Evolutionary conservation across 92 coral and sea anemone genomes (phyloP), one percentile per base, ranked within the genome.

Genomic region (Epizoanthus stellaris): DNA sequence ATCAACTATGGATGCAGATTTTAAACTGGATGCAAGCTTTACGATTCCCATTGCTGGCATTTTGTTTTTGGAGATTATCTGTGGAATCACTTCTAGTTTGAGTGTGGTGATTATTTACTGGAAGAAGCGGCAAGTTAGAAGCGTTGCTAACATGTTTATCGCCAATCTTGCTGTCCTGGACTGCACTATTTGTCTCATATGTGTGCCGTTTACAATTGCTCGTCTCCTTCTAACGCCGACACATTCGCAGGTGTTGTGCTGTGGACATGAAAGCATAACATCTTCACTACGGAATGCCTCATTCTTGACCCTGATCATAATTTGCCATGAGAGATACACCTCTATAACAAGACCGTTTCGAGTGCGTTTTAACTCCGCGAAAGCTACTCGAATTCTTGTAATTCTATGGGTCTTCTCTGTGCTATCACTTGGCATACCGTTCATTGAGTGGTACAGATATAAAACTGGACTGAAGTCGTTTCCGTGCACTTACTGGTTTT

Each of bases 241-340:
- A 49, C 90, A 86, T 34, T 67, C 95, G 3, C 19, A 73, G 11
- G 13, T 94, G 52, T 85, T 94, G 42, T 94, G 98, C 52, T 89
- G 88, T 11, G 88, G 88, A 25, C 98, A 94, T 36, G 98, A 94
- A 66, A 90, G 95, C n/a, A 66, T 92, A 1, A 88, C 94, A 56
- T 94, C 98, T 47, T 88, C 85, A 47, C 60, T 94, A 25, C 82
- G 98, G 79, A 94, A 94, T 47, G 94, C 98, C 9, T 94, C 98
- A 57, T 82, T 94, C 38, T 39, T 85, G 34, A 94, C 95, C 3
- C 82, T 94, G 3, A 81, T 94, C 16, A 25, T 94, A 13, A 94
- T 94, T 43, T 90, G 98, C 75, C 91, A 91, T 62, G 95, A 94
- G 67, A 92, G 98, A 13, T 94, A 89, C 76, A 85, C 87, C 30